Evolutionary conservation across 2,797 vertebrate species (phyloP), one percentile per base, ranked within the genome.

Genomic region (Enteromius argenteus): DNA sequence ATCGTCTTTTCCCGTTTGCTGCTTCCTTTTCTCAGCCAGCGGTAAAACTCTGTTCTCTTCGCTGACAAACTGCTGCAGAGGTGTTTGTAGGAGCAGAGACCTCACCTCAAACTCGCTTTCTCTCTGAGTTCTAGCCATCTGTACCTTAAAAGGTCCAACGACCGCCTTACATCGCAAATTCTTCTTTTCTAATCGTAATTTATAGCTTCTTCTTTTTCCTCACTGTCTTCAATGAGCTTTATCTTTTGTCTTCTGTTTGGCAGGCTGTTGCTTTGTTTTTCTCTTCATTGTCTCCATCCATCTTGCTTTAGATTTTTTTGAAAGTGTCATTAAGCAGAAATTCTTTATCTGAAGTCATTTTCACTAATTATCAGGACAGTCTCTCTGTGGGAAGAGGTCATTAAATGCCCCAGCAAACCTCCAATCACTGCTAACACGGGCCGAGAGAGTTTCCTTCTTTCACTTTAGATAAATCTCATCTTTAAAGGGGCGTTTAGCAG

Each of bases 1-100:
- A 82, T 66, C 5, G 2, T 32, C 42, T 53, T 35, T 82, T 75
- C 23, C 58, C n/a, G 9, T 27, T 66, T 74, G 44, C 66, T 74
- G 17, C 58, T 75, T 82, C n/a, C n/a, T 82, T 39, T 82, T 64
- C 77, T 66, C 32, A 46, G 80, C 44, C 42, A 49, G 42, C 4
- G 27, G 42, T 37, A 74, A 66, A 75, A 66, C 71, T 51, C 21
- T 27, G 80, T 64, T 75, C 58, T 66, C 15, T 60, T 58, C n/a
- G 5, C 80, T 74, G 71, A 74, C 71, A 66, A 42, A 82, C 62
- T 30, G 62, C 71, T 60, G 46, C 53, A 72, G 79, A 72, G 67
- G n/a, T 32, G 23, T 78, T 78, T 46, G 56, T 32, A 21, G 76
- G 15, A 78, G 76, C 62, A 46, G 39, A 53, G 46, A 80, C 78